These are phyloP conservation scores for Tetramorium parvispinum DNA, from an alignment of 1,140 invertebrate species.

Conservation along the genomic window DNA sequence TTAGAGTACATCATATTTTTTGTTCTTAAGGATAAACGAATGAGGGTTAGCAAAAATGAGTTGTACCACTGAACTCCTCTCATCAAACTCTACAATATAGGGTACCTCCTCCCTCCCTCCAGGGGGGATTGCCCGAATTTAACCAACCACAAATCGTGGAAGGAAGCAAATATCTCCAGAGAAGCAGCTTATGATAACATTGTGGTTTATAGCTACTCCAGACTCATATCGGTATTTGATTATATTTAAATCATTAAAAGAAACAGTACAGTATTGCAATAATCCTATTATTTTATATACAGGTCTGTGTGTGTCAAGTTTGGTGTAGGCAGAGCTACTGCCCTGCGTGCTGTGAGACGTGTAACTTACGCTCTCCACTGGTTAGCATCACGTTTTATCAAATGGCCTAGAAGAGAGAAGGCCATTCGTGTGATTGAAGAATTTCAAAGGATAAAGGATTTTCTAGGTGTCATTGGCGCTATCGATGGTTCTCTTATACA, in stretches of 20 bases:
- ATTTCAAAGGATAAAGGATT: background rate
- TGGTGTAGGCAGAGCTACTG: slow-evolving; percentile 9
- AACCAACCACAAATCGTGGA: background rate
- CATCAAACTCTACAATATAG: background rate
- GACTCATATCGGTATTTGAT: slow-evolving; percentile 4
- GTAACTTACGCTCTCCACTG: background rate
- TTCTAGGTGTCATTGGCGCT: background rate
- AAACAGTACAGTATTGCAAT: background rate
- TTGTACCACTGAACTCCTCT: too few species aligned
- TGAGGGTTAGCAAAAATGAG: too few species aligned
- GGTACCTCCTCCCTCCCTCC: too few species aligned
- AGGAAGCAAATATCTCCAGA: background rate
- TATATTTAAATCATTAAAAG: background rate
- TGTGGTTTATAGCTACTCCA: slow-evolving; percentile 9
- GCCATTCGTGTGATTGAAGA: background rate
- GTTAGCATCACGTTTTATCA: background rate
- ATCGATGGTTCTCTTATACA: background rate
- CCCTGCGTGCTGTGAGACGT: background rate
- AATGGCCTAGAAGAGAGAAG: slow-evolving; percentile 18
- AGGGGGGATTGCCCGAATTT: too few species aligned
- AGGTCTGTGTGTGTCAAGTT: slow-evolving; percentile 12
- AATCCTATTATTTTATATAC: background rate
- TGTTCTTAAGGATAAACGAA: too few species aligned
- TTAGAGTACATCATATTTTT: too few species aligned
- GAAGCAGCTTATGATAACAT: background rate